Base-by-base conservation (phyloP, 2,113 vertebrate species). In the Apeltes quadracus region DNA sequence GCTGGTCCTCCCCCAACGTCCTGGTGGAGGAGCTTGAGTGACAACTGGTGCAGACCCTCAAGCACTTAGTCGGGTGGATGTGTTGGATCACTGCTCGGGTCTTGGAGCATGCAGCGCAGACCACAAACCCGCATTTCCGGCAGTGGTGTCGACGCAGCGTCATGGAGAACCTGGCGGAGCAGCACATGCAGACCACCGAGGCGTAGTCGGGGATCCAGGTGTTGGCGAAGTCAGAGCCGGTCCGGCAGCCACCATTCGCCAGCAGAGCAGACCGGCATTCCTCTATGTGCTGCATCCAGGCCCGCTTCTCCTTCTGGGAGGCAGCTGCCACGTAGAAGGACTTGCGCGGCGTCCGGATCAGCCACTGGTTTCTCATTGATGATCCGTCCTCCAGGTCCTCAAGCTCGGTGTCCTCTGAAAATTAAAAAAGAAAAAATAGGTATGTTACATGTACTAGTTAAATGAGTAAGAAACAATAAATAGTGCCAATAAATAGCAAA, bases 141-240 rank as follows among this genome's bases (percentile, higher is more conserved):
- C 96, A 98, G 92, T 98, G 96, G 88, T 98, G 96, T 34, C 95
- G 90, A 0, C 96, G 94, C 0, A 93, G 93, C 44, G 95, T 89
- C 0, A 94, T n/a, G 0, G 84, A 93, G 88, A 98, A 98, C 69
- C 89, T 95, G 5, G 89, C 81, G 0, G 89, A 91, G 91, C 96
- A 98, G 83, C 96, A 95, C 97, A 98, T 98, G 90, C 97, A 98
- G 84, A 95, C 92, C 67, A 94, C 93, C 0, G 96, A 95, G 2
- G 94, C 95, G 32, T 76, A 87, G 89, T 98, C 95, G 0, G 96
- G 97, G 81, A 98, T 93, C 97, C 96, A 98, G 23, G 93, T 91
- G 0, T 94, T 92, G 0, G 97, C 96, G 0, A 94, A 95, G 73
- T 83, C 87, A 0, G 84, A 87, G 11, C 74, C 64, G 0, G 91